Evolutionary conservation across 2,888 invertebrate genomes (phyloP), one percentile per base, ranked within the genome.

Genomic region (Machimus rusticus): DNA sequence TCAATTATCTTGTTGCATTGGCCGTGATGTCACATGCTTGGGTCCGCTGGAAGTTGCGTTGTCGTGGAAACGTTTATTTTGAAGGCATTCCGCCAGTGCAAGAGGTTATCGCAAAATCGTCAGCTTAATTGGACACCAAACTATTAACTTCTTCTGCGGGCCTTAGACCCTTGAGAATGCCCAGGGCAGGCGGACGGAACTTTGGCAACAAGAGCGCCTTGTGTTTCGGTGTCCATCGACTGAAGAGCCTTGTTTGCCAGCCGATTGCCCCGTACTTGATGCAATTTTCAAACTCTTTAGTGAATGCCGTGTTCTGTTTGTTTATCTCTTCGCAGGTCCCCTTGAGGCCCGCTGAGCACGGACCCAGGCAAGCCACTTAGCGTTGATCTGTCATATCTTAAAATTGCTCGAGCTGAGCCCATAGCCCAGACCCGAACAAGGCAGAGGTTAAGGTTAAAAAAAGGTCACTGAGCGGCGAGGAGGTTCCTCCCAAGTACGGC

Each of bases 401-500:
- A 57, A 55, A 79, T 51, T 34, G 31, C 55, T 82, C n/a, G 55
- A 82, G 57, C 37, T 31, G 51, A 57, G 28, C 51, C 79, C 79
- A 23, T 79, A 23, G 79, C 43, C 46, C 79, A 19, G 39, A 46
- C 28, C 46, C 39, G 28, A 79, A 43, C 76, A 46, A 66, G 66
- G 23, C 51, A 57, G 51, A 82, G 82, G 82, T 82, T 82, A 82
- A 82, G 57, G 82, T 82, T 82, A 82, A 57, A 57, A 57, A 51
- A 82, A 37, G 79, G 79, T 79, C 46, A 79, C 37, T 19, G 19
- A 76, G 76, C 34, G 28, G 79, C 39, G 46, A 43, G 79, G 43
- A 79, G 57, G 43, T 51, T 51, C 51, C 51, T 51, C 51, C 51
- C 23, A 82, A 31, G 51, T 19, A 31, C 57, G 16, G n/a, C 14